Percentiles rank a stretch among this genome's conserved stretches.
phyloP scores from a whole-genome alignment of 1,140 invertebrate genomes.

The Ceratoteleas bidentatus region DNA sequence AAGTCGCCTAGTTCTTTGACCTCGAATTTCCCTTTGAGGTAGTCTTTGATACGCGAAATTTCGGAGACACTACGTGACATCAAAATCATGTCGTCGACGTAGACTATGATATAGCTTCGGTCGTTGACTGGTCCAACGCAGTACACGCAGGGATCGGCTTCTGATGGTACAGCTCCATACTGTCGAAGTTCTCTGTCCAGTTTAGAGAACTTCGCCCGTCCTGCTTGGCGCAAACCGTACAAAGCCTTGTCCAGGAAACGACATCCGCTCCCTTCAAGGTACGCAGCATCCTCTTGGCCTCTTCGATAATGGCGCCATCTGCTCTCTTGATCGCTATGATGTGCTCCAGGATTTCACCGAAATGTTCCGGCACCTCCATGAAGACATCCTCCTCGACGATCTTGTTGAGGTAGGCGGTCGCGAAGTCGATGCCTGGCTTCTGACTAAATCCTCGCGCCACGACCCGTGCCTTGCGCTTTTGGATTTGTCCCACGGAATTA shows the following conservation, averaged over 20 bases:
- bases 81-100: constrained; percentile 67
- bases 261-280: not conserved
- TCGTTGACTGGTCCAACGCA: not conserved
- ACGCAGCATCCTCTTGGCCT: not conserved
- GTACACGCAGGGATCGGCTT: constrained; percentile 35
- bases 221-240: constrained; percentile 70
- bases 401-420: constrained; percentile 33
- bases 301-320: not conserved
- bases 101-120: constrained; percentile 27
- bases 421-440: constrained; percentile 9
- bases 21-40: constrained; percentile 85
- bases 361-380: constrained; percentile 18
- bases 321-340: constrained; percentile 2
- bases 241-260: constrained; percentile 42
- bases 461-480: constrained; percentile 3
- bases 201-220: constrained; percentile 53
- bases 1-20: constrained; percentile 46
- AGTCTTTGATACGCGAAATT: constrained; percentile 96
- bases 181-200: constrained; percentile 12
- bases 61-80: constrained; percentile 85
- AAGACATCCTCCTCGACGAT: constrained; percentile 30
- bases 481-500: not conserved
- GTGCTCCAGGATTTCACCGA: constrained; percentile 11
- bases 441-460: not conserved
- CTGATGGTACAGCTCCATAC: constrained; percentile 2